Percentiles rank a stretch among this genome's conserved stretches.
Conservation (phyloP, 2,113 vertebrate species). For the Ciconia stormi region DNA sequence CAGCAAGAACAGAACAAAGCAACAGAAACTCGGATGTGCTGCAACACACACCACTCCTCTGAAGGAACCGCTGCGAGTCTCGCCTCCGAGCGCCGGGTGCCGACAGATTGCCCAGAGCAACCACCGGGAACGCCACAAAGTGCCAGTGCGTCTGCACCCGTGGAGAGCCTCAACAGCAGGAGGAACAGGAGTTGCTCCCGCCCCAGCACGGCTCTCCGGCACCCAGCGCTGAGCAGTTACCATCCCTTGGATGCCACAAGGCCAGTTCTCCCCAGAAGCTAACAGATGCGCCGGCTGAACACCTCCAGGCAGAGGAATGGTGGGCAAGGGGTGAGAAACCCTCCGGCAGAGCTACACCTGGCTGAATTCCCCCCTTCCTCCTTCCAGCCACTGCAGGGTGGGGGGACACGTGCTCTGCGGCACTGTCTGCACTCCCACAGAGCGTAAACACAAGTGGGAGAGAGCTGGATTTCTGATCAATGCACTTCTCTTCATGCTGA, state of each 20-base stretch:
- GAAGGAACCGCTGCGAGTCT: background rate
- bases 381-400: background rate
- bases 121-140: background rate
- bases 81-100: background rate
- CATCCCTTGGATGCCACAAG: background rate
- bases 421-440: background rate
- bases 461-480: background rate
- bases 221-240: background rate
- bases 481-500: background rate
- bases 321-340: background rate
- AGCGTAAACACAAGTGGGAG: background rate
- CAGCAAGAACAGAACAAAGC: slow-evolving; percentile 19
- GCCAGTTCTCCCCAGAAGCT: background rate
- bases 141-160: background rate
- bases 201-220: background rate
- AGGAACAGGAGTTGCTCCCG: background rate
- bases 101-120: background rate
- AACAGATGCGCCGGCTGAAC: background rate
- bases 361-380: background rate
- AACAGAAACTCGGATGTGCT: background rate
- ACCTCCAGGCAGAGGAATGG: background rate
- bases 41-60: background rate
- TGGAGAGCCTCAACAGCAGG: background rate
- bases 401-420: accelerated
- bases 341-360: background rate